Evolutionary conservation across 2,113 vertebrate species (phyloP), one percentile per base, ranked within the genome.

Genomic region (Camelus bactrianus): DNA sequence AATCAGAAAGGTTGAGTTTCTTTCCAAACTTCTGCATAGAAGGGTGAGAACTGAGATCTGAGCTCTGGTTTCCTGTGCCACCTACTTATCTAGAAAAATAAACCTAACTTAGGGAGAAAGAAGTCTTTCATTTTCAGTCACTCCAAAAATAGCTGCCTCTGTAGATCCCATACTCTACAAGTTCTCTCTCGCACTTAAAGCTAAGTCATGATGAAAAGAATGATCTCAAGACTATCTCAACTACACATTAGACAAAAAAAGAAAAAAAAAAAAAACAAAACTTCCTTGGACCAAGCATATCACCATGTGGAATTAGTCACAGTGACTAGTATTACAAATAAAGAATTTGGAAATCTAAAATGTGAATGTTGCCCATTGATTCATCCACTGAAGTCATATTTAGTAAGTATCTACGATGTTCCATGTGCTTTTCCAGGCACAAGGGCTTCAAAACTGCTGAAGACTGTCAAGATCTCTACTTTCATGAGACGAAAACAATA

Each of bases 181-280:
- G 32, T 60, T 72, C 19, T 48, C 50, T 65, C 62, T 80, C 58
- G 54, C 8, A 26, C 54, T 72, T 65, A 82, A 92, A 95, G n/a
- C 64, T 73, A 86, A 95, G 56, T n/a, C 64, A 52, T 8, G 15
- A 60, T 42, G n/a, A 95, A 70, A 6, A 6, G 26, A 88, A 97
- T 15, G 16, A 87, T 30, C 5, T 54, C 42, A 87, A 87, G 38
- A 38, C 50, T 64, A 90, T 32, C 64, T 73, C 90, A 90, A 64
- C 15, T 62, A 15, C 28, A 80, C 4, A 48, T 48, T 56, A 84
- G 52, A 79, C 3, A n/a, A 91, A 92, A 62, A 42, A 42, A 42
- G 38, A 42, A 42, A 42, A 42, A 35, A 35, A 35, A 35, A 35
- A 35, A 42, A 42, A 42, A 42, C 38, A 42, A 42, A 52, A 64